Conservation (phyloP, 37 sponge, comb jelly and placozoan species). For the Beroe forskalii region DNA sequence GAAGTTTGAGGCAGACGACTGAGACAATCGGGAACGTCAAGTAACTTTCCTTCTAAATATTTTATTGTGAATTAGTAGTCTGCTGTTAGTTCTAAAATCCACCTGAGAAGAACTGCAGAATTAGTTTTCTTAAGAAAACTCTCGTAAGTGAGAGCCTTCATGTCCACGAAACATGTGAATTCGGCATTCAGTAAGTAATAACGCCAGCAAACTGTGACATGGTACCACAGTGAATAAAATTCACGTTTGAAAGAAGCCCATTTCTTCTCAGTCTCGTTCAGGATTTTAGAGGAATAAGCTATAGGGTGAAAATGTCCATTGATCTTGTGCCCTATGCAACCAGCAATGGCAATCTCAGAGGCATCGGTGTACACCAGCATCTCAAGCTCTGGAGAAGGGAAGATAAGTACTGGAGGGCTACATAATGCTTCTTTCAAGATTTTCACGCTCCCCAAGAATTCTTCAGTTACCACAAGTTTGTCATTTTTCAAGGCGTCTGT, state of each 20-base stretch:
- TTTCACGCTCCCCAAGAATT: slow-evolving; percentile 63
- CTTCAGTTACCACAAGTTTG: slow-evolving; percentile 54
- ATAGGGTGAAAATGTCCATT: slow-evolving; percentile 67
- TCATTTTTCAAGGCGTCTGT: slow-evolving; percentile 59
- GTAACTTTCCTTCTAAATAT: not conserved
- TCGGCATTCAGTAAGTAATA: not conserved
- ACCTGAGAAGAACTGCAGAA: not conserved
- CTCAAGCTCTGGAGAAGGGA: slow-evolving; percentile 62
- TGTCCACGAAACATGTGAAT: not conserved
- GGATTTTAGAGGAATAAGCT: slow-evolving; percentile 64
- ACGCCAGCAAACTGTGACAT: not conserved
- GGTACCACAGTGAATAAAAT: too few species aligned
- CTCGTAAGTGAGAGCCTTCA: slow-evolving; percentile 31
- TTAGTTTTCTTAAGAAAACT: slow-evolving; percentile 20
- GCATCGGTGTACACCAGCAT: slow-evolving; percentile 76
- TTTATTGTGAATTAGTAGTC: slow-evolving; percentile 1
- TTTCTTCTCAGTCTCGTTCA: slow-evolving; percentile 66
- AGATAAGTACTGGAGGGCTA: slow-evolving; percentile 68
- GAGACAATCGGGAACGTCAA: slow-evolving; percentile 2
- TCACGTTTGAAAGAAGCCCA: slow-evolving; percentile 24
- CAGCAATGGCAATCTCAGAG: slow-evolving; percentile 69
- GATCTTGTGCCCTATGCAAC: slow-evolving; percentile 64
- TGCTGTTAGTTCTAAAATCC: slow-evolving; percentile 36
- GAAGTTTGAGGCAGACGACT: not conserved
- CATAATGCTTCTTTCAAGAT: slow-evolving; percentile 65